Conservation (phyloP, 1,140 invertebrate species). For the Dinoponera quadriceps region DNA sequence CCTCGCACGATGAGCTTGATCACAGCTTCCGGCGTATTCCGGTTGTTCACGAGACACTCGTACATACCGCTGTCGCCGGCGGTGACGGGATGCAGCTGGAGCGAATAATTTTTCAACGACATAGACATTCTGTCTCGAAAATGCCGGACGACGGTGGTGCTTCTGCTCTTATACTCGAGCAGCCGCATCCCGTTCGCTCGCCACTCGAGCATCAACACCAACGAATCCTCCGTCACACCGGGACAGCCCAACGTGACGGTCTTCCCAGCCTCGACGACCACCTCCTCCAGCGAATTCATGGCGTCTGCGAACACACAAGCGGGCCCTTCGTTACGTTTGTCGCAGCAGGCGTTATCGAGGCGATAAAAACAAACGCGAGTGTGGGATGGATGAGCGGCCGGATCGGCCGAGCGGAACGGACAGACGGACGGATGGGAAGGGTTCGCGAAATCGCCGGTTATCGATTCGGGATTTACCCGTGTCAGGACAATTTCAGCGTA, state of each 20-base stretch:
- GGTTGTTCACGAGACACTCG: slow-evolving; percentile 89
- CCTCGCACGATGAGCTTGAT: slow-evolving; percentile 89
- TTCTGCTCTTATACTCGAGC: slow-evolving; percentile 86
- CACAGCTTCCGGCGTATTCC: slow-evolving; percentile 88
- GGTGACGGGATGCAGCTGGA: slow-evolving; percentile 88
- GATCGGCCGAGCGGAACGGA: no score
- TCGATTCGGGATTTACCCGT: slow-evolving; percentile 45
- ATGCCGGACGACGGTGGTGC: slow-evolving; percentile 85
- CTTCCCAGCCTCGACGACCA: slow-evolving; percentile 88
- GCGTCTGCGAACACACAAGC: slow-evolving; percentile 82
- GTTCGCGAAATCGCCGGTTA: background rate
- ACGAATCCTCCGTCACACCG: slow-evolving; percentile 88
- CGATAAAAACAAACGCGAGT: slow-evolving; percentile 63
- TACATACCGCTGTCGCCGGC: slow-evolving; percentile 89
- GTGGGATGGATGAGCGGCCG: background rate
- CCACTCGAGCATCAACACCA: slow-evolving; percentile 89
- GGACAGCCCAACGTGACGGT: slow-evolving; percentile 89
- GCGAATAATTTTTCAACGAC: slow-evolving; percentile 87
- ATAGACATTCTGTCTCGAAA: slow-evolving; percentile 87
- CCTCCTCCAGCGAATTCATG: slow-evolving; percentile 86
- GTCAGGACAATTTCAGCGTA: slow-evolving; percentile 63
- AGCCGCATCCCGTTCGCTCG: slow-evolving; percentile 82
- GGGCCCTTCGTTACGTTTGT: slow-evolving; percentile 56
- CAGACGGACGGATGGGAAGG: no score
- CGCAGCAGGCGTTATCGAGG: slow-evolving; percentile 48